phyloP scores from a whole-genome alignment of 2,797 vertebrate species.

The Acrocephalus scirpaceus region DNA sequence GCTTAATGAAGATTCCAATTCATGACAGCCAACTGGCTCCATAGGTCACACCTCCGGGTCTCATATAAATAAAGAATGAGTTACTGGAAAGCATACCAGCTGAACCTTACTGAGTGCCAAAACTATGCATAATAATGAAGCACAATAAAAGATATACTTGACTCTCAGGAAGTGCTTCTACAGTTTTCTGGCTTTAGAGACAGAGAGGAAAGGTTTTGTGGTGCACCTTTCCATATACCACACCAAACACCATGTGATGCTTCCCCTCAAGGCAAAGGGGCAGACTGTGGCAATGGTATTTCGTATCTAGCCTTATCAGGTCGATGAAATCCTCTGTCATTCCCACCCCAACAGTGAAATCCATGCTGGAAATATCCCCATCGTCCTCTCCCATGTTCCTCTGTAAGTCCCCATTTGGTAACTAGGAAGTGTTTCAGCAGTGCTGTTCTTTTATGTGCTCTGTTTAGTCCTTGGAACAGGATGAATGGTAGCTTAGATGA shows the following conservation, averaged over 20 bases:
- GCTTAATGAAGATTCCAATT: slow-evolving; percentile 85
- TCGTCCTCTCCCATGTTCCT: slow-evolving; percentile 75
- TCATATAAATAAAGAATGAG: slow-evolving; percentile 84
- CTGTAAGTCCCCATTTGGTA: slow-evolving; percentile 76
- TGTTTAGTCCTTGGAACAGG: slow-evolving; percentile 84
- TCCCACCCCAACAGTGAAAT: slow-evolving; percentile 51
- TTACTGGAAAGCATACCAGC: slow-evolving; percentile 81
- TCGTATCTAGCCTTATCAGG: slow-evolving; percentile 57
- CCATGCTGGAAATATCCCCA: slow-evolving; percentile 69
- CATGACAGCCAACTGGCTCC: slow-evolving; percentile 82
- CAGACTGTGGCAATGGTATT: slow-evolving; percentile 45
- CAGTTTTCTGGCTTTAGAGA: slow-evolving; percentile 72
- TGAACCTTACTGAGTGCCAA: slow-evolving; percentile 80
- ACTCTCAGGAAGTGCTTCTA: slow-evolving; percentile 75
- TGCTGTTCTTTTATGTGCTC: slow-evolving; percentile 84
- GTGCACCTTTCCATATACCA: slow-evolving; percentile 44
- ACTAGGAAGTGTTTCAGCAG: slow-evolving; percentile 81
- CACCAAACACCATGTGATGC: background rate
- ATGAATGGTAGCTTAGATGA: slow-evolving; percentile 94
- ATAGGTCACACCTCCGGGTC: slow-evolving; percentile 80
- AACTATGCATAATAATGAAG: slow-evolving; percentile 81
- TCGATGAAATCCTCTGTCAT: slow-evolving; percentile 55
- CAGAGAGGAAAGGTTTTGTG: slow-evolving; percentile 62
- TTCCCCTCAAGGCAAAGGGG: slow-evolving; percentile 2
- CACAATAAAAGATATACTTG: slow-evolving; percentile 77